Evolutionary conservation across 1,140 invertebrate species (phyloP), one percentile per base, ranked within the genome.

Genomic region (Rhyacophila brunnea): DNA sequence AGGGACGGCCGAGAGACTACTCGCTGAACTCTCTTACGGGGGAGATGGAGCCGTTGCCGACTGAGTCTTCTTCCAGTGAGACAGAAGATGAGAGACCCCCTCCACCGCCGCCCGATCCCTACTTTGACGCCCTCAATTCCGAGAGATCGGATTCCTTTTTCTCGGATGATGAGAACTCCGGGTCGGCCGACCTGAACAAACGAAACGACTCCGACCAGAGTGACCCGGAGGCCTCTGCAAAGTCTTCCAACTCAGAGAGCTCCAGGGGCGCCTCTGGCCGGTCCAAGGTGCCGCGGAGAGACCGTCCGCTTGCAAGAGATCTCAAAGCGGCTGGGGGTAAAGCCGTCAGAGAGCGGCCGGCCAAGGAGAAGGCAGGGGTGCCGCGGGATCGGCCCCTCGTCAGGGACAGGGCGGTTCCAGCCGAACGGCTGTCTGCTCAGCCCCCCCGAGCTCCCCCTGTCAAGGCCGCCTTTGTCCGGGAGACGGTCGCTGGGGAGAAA

Each of bases 1-100:
- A 74, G 13, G 81, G 80, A 1, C 83, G 86, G 65, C 80, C 84
- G 51, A 79, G 85, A 43, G 87, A 90, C 68, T 89, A 90, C 78
- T 82, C 94, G 1, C 91, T 94, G 28, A 95, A 94, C 79, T 92
- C 92, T 3, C 80, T 92, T 60, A 93, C 92, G 4, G 92, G 92
- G 10, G 85, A 90, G 63, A 72, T 95, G 65, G 92, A 95, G 71
- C 89, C 89, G 1, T 86, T 89, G 82, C 83, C 85, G 3, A 87
- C 82, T 62, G 87, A 89, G 60, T 82, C 81, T 43, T 77, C 75
- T 59, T 80, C 79, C 11, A 74, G 71, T 52, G 78, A 80, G 51
- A 64, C 70, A n/a, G 70, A 75, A 20, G 72, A 75, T 17, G 67
- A 67, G 19, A 54, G 19, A 10, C 48, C 48, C 0, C 71, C 77